These are phyloP conservation scores for Vicugna pacos DNA, from an alignment of 2,113 vertebrate genomes.

Conservation along the genomic window DNA sequence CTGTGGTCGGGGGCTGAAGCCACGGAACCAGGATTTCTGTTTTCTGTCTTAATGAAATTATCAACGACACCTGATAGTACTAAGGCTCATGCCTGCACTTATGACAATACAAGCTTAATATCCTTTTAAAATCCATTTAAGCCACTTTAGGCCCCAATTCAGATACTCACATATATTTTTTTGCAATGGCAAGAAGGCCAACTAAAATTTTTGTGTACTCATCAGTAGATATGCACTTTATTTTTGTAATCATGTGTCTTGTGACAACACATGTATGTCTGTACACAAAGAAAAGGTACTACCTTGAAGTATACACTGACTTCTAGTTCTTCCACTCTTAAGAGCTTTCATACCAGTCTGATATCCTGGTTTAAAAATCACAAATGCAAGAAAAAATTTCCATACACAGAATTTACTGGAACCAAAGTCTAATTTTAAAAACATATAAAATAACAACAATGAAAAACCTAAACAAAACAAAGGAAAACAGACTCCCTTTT, in stretches of 20 bases:
- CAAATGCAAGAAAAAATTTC: background rate
- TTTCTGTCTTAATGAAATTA: constrained; percentile 81
- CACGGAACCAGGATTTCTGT: constrained; percentile 76
- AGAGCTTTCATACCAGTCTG: background rate
- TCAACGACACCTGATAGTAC: constrained; percentile 75
- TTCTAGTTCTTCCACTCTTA: background rate
- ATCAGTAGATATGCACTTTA: background rate
- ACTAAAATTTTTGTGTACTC: background rate
- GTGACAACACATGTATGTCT: background rate
- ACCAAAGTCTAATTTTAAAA: constrained; percentile 54
- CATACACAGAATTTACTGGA: constrained; percentile 55
- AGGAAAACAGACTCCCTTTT: constrained; percentile 38
- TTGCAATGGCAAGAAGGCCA: background rate
- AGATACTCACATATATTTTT: background rate
- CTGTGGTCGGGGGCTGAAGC: constrained; percentile 75
- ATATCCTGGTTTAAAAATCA: constrained; percentile 42
- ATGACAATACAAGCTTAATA: background rate
- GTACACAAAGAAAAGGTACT: background rate
- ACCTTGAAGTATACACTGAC: background rate
- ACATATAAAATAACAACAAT: background rate
- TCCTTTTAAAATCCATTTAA: constrained; percentile 20
- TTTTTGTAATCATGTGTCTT: constrained; percentile 1
- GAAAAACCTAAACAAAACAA: background rate
- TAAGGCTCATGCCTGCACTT: constrained; percentile 35
- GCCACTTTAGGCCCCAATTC: background rate